Evolutionary conservation across 2,888 invertebrate species (phyloP).

Genomic region (Pachydiplax longipennis): DNA sequence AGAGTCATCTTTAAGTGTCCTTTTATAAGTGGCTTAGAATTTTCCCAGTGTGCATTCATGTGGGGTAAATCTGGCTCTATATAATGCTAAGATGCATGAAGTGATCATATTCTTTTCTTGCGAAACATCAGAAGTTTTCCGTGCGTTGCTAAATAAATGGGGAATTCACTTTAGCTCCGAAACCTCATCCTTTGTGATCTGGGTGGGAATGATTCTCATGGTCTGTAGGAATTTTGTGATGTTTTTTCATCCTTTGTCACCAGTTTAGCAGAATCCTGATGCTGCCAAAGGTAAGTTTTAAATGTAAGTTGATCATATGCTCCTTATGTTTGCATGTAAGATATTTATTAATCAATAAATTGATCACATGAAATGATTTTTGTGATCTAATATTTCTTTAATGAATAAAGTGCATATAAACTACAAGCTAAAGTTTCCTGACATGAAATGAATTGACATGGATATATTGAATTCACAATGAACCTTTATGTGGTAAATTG

Average conservation of each 20-base stretch:
- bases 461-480: too few relatives aligned
- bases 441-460: too few relatives aligned
- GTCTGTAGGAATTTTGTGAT: not conserved
- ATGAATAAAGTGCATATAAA: not conserved
- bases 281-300: slow-evolving; percentile 19
- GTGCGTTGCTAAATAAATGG: not conserved
- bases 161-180: not conserved
- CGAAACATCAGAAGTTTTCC: slow-evolving; percentile 8
- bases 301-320: not conserved
- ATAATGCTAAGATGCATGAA: slow-evolving; percentile 33
- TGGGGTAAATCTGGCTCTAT: not conserved
- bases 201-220: not conserved
- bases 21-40: slow-evolving; percentile 11
- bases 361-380: not conserved
- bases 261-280: not conserved
- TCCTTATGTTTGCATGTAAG: slow-evolving; percentile 8
- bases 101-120: slow-evolving; percentile 44
- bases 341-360: slow-evolving; percentile 2
- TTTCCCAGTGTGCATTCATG: slow-evolving; percentile 9
- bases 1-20: not conserved
- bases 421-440: too few relatives aligned
- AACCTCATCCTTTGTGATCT: not conserved
- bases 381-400: not conserved
- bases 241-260: not conserved
- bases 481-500: too few relatives aligned